Evolutionary conservation across 2,888 invertebrate genomes (phyloP).

Genomic region (Noctua pronuba): DNA sequence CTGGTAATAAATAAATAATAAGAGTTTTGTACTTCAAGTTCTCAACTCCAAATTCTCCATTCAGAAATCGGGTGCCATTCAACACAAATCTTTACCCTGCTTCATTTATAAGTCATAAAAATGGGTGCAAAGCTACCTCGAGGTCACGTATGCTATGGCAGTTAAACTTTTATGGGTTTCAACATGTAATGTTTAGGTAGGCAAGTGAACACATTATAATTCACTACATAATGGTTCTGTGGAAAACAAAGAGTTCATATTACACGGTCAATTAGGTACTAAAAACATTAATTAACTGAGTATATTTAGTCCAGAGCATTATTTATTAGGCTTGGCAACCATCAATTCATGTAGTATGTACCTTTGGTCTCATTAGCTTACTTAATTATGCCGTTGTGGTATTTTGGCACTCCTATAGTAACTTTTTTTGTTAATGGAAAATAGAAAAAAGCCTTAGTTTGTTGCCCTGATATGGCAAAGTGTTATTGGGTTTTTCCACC

Average conservation of each 20-base stretch:
- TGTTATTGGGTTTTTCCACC: neutral
- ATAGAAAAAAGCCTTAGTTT: neutral
- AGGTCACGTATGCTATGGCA: conserved; percentile 1
- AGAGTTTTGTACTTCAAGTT: neutral
- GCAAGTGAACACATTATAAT: conserved; percentile 16
- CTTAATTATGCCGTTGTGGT: conserved; percentile 24
- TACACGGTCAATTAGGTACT: conserved; percentile 14
- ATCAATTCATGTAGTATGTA: conserved; percentile 14
- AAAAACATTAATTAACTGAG: conserved; percentile 27
- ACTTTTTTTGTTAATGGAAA: conserved; percentile 17
- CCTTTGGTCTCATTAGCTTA: conserved; percentile 29
- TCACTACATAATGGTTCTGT: conserved; percentile 33
- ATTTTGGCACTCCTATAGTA: conserved; percentile 30
- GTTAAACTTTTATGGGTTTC: conserved; percentile 5
- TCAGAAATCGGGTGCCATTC: neutral
- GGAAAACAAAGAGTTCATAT: conserved; percentile 28
- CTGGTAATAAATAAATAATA: no score
- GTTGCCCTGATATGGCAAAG: neutral
- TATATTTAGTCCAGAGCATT: conserved; percentile 26
- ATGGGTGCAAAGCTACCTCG: neutral
- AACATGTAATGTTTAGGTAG: conserved; percentile 22
- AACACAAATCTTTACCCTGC: neutral
- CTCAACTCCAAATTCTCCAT: neutral
- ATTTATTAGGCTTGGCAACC: conserved; percentile 30
- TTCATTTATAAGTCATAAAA: conserved; percentile 3